Base-by-base conservation (phyloP, 2,888 invertebrate genomes). In the Neuroscelio doddi region DNA sequence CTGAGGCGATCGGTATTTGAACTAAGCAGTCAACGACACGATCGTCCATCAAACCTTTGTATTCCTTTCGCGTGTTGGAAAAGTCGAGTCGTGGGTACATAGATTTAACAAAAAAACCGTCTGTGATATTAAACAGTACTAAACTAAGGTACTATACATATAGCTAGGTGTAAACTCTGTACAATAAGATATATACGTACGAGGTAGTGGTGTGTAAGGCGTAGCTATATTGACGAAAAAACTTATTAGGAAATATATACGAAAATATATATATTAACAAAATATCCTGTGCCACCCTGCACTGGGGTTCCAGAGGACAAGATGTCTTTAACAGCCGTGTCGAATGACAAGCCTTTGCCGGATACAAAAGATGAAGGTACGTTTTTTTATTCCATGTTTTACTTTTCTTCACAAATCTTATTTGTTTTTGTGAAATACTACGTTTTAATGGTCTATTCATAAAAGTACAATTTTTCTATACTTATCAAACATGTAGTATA, bases 41-140 rank as follows among this genome's bases (percentile, higher is more conserved):
- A 14, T 36, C 36, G 36, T 14, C 36, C 36, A 36, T 36, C 30
- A 30, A 30, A 30, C 30, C 10, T 10, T 9, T 9, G 30, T 10
- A 21, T 21, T 21, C 5, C 21, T 21, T 21, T 21, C 21, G 21
- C 21, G 21, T 21, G 21, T 2, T 21, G 21, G 21, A 21, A 21
- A 5, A 21, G 21, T 39, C 15, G 36, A 17, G 17, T 4, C 41
- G 57, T 26, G 41, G 42, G 38, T 32, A 38, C 50, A 21, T 36
- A 17, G 39, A 29, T 15, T 21, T 58, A 73, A 67, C 58, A 70
- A 71, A 72, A 71, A 77, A 71, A 71, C 73, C 75, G 74, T 80
- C 80, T 80, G 80, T 80, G 80, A 80, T 80, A 80, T 73, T 80
- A 80, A 80, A 71, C 78, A 76, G 80, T 80, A 80, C 75, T 79